Evolutionary conservation across 2,113 vertebrate species (phyloP).

Genomic region (Pundamilia nyererei): DNA sequence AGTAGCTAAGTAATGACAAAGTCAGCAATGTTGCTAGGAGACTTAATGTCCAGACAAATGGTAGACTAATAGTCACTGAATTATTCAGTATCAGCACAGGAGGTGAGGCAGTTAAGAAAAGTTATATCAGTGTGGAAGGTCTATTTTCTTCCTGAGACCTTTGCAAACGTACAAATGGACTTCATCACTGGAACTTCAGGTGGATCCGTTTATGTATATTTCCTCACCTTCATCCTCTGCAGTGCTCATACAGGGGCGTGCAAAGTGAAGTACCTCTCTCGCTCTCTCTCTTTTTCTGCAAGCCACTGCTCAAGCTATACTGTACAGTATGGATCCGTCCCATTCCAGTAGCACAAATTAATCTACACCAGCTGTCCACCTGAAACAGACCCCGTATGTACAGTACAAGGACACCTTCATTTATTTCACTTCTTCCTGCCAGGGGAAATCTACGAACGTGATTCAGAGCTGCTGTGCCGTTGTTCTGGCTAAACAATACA

Average conservation of each 20-base stretch:
- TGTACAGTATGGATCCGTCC: slow-evolving; percentile 46
- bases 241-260: slow-evolving; percentile 68
- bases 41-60: slow-evolving; percentile 47
- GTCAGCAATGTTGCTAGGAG: slow-evolving; percentile 38
- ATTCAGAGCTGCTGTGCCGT: slow-evolving; percentile 16
- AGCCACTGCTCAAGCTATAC: slow-evolving; percentile 62
- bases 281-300: neutral
- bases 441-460: slow-evolving; percentile 15
- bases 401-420: slow-evolving; percentile 43
- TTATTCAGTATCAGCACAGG: slow-evolving; percentile 44
- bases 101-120: slow-evolving; percentile 49
- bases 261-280: slow-evolving; percentile 59
- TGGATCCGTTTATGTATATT: slow-evolving; percentile 28
- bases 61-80: slow-evolving; percentile 47
- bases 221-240: slow-evolving; percentile 78
- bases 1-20: slow-evolving; percentile 1
- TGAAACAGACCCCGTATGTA: slow-evolving; percentile 1
- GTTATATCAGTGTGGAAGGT: slow-evolving; percentile 13
- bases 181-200: slow-evolving; percentile 2
- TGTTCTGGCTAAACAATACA: slow-evolving; percentile 12
- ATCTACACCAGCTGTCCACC: slow-evolving; percentile 67
- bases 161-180: slow-evolving; percentile 25
- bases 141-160: slow-evolving; percentile 33
- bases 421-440: slow-evolving; percentile 28
- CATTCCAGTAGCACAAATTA: slow-evolving; percentile 75